These are phyloP conservation scores for Phorcus lineatus DNA, from an alignment of 2,888 invertebrate genomes.

Conservation along the genomic window DNA sequence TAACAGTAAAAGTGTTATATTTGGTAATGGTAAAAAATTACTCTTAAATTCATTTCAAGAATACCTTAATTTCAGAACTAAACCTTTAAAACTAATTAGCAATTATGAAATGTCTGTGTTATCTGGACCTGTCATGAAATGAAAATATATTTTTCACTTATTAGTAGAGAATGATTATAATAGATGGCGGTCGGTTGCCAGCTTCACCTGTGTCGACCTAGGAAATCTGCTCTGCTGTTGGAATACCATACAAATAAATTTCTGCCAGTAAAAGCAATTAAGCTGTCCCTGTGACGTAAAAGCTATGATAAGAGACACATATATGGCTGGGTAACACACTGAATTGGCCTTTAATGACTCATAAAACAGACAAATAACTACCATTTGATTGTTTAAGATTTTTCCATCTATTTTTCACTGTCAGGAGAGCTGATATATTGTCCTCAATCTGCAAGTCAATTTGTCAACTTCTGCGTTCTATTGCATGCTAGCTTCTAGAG, in stretches of 20 bases:
- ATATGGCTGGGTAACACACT: background rate
- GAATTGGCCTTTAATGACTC: background rate
- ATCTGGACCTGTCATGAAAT: no score
- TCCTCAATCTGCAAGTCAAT: background rate
- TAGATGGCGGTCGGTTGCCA: background rate
- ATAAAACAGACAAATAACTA: constrained; percentile 7
- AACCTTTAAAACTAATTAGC: no score
- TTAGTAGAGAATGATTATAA: no score
- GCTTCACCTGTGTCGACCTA: background rate
- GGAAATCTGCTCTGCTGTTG: background rate
- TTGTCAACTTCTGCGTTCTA: background rate
- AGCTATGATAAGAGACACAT: background rate
- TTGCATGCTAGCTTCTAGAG: background rate
- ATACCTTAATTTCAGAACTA: no score
- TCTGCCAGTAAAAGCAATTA: background rate
- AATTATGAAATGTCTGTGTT: no score
- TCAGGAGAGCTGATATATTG: background rate
- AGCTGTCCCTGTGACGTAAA: background rate
- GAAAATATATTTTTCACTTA: no score
- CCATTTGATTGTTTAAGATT: constrained; percentile 3
- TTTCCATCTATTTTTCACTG: background rate
- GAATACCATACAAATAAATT: background rate
- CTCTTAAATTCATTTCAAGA: no score
- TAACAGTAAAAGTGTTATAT: no score
- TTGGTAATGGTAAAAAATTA: no score